Evolutionary conservation across 1,140 invertebrate species (phyloP).

Genomic region (Aphis craccivora): DNA sequence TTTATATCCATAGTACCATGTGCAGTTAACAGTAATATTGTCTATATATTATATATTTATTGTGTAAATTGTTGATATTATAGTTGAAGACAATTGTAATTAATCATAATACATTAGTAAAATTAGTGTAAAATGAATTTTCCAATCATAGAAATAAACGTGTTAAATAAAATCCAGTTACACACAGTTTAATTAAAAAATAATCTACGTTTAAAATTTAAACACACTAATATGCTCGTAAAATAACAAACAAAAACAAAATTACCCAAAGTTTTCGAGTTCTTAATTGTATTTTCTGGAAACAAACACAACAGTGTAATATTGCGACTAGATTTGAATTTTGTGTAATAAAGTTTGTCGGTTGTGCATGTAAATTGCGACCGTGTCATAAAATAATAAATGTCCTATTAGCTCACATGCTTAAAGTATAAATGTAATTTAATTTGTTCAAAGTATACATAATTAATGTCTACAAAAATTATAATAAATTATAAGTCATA

Average conservation of each 20-base stretch:
- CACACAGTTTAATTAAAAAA: neutral
- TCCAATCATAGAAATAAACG: neutral
- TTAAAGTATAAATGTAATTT: conserved; percentile 41
- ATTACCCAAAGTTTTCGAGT: conserved; percentile 28
- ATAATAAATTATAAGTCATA: conserved; percentile 38
- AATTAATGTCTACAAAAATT: conserved; percentile 39
- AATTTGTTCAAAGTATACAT: conserved; percentile 24
- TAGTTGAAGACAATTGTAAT: neutral
- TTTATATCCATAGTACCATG: neutral
- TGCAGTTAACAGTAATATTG: neutral
- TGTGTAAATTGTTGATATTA: neutral
- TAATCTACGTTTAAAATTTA: conserved; percentile 22
- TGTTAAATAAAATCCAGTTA: neutral
- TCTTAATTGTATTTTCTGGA: conserved; percentile 41
- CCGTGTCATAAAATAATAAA: conserved; percentile 34
- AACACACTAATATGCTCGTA: conserved; percentile 25
- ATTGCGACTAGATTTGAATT: conserved; percentile 32
- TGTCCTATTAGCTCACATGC: conserved; percentile 35
- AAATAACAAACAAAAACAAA: conserved; percentile 32
- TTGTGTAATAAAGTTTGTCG: conserved; percentile 29
- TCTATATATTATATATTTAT: neutral
- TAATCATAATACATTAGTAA: neutral
- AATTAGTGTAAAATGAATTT: neutral
- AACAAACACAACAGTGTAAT: conserved; percentile 14
- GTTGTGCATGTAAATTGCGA: conserved; percentile 18